These are phyloP conservation scores for Dendrocopos noguchii DNA, from an alignment of 2,113 vertebrate species.

Conservation along the genomic window DNA sequence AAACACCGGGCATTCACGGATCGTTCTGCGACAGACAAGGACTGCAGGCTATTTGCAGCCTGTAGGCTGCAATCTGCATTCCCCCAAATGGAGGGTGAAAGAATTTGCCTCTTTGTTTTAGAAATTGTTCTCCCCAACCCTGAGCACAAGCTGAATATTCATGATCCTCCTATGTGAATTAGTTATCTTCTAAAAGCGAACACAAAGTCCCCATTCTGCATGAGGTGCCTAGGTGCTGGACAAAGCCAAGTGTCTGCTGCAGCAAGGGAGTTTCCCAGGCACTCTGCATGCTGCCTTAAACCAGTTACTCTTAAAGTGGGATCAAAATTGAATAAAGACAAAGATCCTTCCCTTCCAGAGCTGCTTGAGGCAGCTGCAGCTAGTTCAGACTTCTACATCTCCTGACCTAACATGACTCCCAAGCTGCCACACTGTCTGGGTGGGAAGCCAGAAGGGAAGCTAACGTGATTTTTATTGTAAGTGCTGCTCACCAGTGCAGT, in stretches of 20 bases:
- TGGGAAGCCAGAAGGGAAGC: not conserved
- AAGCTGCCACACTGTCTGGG: not conserved
- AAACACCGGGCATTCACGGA: not conserved
- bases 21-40: not conserved
- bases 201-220: conserved; percentile 42
- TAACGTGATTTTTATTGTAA: conserved; percentile 5
- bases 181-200: conserved; percentile 48
- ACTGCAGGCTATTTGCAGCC: not conserved
- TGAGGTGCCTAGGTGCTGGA: not conserved
- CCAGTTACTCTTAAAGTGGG: conserved; percentile 59
- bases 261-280: conserved; percentile 60
- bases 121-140: conserved; percentile 2
- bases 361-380: conserved; percentile 64
- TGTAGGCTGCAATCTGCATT: not conserved
- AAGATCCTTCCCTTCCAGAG: conserved; percentile 21
- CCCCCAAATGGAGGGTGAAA: conserved; percentile 28
- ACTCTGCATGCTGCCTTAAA: conserved; percentile 39
- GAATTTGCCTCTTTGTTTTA: conserved; percentile 62
- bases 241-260: conserved; percentile 41
- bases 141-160: conserved; percentile 53
- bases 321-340: conserved; percentile 59
- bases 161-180: conserved; percentile 50
- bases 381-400: conserved; percentile 40
- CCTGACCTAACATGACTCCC: conserved; percentile 63
- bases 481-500: conserved; percentile 57